These are phyloP conservation scores for Dynastes grantii DNA, from an alignment of 2,888 invertebrate genomes.

Conservation along the genomic window DNA sequence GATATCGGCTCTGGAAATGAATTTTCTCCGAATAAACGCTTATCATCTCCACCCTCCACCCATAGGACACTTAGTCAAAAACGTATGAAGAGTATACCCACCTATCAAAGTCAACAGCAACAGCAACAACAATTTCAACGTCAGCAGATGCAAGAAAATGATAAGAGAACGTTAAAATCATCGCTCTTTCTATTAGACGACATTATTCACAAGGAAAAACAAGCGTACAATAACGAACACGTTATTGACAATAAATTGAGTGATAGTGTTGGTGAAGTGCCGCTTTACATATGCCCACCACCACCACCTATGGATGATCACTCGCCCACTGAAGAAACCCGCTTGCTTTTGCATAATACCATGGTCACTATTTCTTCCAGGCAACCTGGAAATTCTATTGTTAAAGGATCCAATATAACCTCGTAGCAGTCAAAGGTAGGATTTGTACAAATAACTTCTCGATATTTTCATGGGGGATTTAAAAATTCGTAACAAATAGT, in stretches of 20 bases:
- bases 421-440: constrained; percentile 70
- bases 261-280: constrained; percentile 65
- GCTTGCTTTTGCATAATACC: constrained; percentile 65
- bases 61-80: constrained; percentile 62
- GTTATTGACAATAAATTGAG: constrained; percentile 66
- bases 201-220: constrained; percentile 66
- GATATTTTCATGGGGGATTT: too few species aligned
- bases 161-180: constrained; percentile 66
- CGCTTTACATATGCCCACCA: constrained; percentile 73
- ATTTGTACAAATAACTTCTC: not conserved
- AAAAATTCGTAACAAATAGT: too few species aligned
- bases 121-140: constrained; percentile 58
- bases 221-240: constrained; percentile 59
- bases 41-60: constrained; percentile 64
- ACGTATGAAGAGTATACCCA: constrained; percentile 58
- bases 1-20: constrained; percentile 71
- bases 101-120: constrained; percentile 50
- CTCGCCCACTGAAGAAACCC: constrained; percentile 73
- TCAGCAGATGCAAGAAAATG: constrained; percentile 63
- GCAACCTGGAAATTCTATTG: constrained; percentile 65
- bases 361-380: constrained; percentile 54
- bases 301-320: constrained; percentile 72
- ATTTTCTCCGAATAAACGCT: constrained; percentile 66
- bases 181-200: constrained; percentile 71
- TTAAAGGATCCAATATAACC: constrained; percentile 66